phyloP scores from a whole-genome alignment of 2,797 vertebrate genomes.

The Austrolebias charrua region DNA sequence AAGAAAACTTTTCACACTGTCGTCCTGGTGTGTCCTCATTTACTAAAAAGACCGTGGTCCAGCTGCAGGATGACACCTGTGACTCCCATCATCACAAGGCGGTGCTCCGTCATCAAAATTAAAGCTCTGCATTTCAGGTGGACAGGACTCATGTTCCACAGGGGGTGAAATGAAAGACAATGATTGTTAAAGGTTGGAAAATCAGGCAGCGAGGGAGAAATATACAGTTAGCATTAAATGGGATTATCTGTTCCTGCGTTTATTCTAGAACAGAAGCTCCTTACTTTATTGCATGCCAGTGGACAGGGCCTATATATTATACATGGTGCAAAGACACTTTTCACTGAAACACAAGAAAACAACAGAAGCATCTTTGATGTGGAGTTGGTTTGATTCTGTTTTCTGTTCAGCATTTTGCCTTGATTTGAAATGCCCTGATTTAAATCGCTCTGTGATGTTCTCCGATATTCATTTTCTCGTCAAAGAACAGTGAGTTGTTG shows the following conservation, averaged over 20 bases:
- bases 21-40: conserved; percentile 23
- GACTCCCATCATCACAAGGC: conserved; percentile 46
- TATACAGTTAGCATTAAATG: conserved; percentile 29
- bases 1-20: conserved; percentile 15
- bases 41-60: conserved; percentile 55
- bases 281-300: conserved; percentile 21
- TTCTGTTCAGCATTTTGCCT: neutral
- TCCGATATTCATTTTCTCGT: conserved; percentile 46
- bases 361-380: conserved; percentile 48
- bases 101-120: conserved; percentile 62
- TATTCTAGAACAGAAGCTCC: conserved; percentile 49
- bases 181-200: conserved; percentile 31
- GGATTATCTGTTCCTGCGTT: conserved; percentile 64
- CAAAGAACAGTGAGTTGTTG: conserved; percentile 4
- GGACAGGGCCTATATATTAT: too few relatives aligned
- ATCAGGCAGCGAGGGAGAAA: conserved; percentile 12
- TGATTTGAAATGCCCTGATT: conserved; percentile 35
- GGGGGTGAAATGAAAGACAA: conserved; percentile 74
- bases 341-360: conserved; percentile 42
- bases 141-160: conserved; percentile 39
- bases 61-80: conserved; percentile 38
- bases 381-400: conserved; percentile 17
- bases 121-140: conserved; percentile 64
- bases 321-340: conserved; percentile 1
- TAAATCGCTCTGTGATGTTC: conserved; percentile 36